Conservation (phyloP, 23 tunicate genomes). For the Ciona savignyi region DNA sequence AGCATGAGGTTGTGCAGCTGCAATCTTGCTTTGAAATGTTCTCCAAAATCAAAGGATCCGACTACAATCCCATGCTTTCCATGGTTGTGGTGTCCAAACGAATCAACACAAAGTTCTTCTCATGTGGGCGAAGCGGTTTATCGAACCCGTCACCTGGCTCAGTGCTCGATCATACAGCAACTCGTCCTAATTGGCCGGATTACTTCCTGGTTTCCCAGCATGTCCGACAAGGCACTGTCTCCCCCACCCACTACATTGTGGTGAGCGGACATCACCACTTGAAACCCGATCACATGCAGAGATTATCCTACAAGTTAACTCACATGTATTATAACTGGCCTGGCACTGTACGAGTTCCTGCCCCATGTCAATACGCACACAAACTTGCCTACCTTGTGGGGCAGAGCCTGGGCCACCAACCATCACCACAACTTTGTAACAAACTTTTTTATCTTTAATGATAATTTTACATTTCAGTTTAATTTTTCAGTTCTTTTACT, state of each 20-base stretch:
- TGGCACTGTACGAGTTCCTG: slow-evolving; percentile 94
- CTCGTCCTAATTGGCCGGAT: slow-evolving; percentile 83
- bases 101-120: slow-evolving; percentile 59
- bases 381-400: slow-evolving; percentile 90
- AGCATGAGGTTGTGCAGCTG: slow-evolving; percentile 80
- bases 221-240: slow-evolving; percentile 94
- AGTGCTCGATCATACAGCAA: slow-evolving; percentile 70
- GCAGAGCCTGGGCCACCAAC: slow-evolving; percentile 58
- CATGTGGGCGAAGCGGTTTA: slow-evolving; percentile 5
- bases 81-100: slow-evolving; percentile 77
- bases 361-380: slow-evolving; percentile 98
- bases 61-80: slow-evolving; percentile 57
- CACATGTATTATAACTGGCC: slow-evolving; percentile 98
- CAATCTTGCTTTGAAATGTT: slow-evolving; percentile 51
- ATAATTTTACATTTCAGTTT: too few relatives aligned
- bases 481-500: too few relatives aligned
- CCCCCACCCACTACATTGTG: slow-evolving; percentile 91
- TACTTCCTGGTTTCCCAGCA: slow-evolving; percentile 88
- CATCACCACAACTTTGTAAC: slow-evolving; percentile 45
- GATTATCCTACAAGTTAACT: slow-evolving; percentile 83
- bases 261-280: slow-evolving; percentile 45
- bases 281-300: slow-evolving; percentile 79
- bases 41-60: slow-evolving; percentile 27
- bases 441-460: slow-evolving; percentile 68
- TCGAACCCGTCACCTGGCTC: slow-evolving; percentile 88